These are phyloP conservation scores for Dryadula phaetusa DNA, from an alignment of 2,888 invertebrate species.

Conservation along the genomic window DNA sequence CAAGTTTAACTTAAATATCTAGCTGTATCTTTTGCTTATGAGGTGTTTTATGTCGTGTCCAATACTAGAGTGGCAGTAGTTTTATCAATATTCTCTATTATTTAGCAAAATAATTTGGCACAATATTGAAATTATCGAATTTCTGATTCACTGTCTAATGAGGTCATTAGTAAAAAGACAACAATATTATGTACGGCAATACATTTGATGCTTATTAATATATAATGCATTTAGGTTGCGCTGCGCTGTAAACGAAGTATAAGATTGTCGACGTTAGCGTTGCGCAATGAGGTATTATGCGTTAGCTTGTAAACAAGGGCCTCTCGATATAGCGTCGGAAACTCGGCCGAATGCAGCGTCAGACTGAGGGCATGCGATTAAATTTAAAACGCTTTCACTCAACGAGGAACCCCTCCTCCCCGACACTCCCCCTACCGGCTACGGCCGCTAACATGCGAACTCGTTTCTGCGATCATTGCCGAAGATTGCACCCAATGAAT, in stretches of 20 bases:
- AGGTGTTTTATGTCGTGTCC: neutral
- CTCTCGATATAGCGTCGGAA: conserved; percentile 53
- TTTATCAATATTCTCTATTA: neutral
- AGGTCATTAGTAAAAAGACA: conserved; percentile 35
- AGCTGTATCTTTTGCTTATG: conserved; percentile 11
- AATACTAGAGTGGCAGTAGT: neutral
- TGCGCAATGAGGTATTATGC: conserved; percentile 50
- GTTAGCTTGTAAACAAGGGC: conserved; percentile 56
- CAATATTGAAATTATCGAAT: neutral
- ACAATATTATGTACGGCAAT: conserved; percentile 28
- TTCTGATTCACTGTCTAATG: neutral
- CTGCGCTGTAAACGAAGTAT: conserved; percentile 46
- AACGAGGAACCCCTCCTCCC: conserved; percentile 49
- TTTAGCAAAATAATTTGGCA: neutral
- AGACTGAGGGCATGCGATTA: conserved; percentile 66
- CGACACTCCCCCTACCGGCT: conserved; percentile 43
- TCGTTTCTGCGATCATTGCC: conserved; percentile 53
- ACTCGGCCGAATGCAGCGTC: conserved; percentile 62
- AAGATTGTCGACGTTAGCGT: conserved; percentile 50
- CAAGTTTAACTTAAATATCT: conserved; percentile 52
- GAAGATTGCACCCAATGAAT: conserved; percentile 48
- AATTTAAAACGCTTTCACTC: conserved; percentile 79
- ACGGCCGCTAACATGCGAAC: conserved; percentile 52
- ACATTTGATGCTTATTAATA: conserved; percentile 27
- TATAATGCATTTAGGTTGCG: conserved; percentile 47